Evolutionary conservation across 2,797 vertebrate species (phyloP).

Genomic region (Caiman crocodilus): DNA sequence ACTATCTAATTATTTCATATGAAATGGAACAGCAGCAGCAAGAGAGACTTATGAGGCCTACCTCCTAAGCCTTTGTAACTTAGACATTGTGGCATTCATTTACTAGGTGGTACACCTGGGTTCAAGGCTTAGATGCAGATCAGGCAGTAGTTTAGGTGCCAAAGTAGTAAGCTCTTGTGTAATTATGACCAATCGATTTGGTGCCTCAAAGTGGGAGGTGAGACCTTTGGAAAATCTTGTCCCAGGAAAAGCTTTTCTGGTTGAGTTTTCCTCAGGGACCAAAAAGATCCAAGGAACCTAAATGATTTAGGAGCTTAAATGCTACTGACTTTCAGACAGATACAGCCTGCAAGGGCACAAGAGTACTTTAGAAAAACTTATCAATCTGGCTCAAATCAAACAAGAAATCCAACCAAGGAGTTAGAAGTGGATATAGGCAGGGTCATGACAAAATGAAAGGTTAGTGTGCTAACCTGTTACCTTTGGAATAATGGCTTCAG

Average conservation of each 20-base stretch:
- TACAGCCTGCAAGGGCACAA: background rate
- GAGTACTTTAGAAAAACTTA: background rate
- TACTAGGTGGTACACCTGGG: background rate
- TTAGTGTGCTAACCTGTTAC: background rate
- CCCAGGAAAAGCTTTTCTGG: background rate
- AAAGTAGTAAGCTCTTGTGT: background rate
- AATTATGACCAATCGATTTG: constrained; percentile 16
- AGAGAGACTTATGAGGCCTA: background rate
- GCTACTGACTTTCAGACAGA: background rate
- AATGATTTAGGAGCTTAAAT: background rate
- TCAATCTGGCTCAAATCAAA: fast-evolving
- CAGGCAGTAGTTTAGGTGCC: background rate
- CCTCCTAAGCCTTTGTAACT: background rate
- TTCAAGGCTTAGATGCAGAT: background rate
- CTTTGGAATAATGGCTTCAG: background rate
- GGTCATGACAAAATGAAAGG: fast-evolving
- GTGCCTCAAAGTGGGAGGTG: background rate
- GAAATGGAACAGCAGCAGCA: background rate
- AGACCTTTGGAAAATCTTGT: constrained; percentile 8
- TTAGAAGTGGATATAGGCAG: background rate
- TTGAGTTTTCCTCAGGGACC: background rate
- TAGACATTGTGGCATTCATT: background rate
- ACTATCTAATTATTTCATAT: background rate
- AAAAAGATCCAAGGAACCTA: background rate
- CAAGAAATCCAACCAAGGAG: background rate